A percentile compares a stretch with the other conserved stretches of the same genome.
These are phyloP conservation scores for Enteromius anoplus DNA, from an alignment of 2,797 vertebrate genomes.

Conservation along the genomic window DNA sequence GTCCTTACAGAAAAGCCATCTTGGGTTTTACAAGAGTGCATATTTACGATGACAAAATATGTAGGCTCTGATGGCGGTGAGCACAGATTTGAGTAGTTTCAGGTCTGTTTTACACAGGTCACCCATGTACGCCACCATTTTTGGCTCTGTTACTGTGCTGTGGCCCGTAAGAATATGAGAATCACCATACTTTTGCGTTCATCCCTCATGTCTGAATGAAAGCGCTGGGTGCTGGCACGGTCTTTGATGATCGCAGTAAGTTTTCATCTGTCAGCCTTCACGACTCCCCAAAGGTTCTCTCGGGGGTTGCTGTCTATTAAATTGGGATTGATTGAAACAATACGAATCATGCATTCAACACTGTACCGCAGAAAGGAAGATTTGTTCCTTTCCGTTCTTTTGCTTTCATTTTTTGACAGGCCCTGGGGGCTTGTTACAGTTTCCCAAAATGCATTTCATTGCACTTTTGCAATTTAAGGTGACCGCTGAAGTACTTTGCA, in stretches of 20 bases:
- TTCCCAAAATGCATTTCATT: slow-evolving; percentile 63
- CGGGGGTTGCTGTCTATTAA: slow-evolving; percentile 77
- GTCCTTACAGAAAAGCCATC: slow-evolving; percentile 10
- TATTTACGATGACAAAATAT: not conserved
- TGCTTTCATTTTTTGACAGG: slow-evolving; percentile 50
- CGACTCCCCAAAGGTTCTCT: slow-evolving; percentile 78
- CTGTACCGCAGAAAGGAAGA: slow-evolving; percentile 45
- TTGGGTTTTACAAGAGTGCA: not conserved
- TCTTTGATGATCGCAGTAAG: slow-evolving; percentile 76
- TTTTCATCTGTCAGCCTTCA: slow-evolving; percentile 81
- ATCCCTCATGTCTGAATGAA: slow-evolving; percentile 39
- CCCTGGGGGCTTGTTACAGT: slow-evolving; percentile 58
- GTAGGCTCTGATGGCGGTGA: not conserved
- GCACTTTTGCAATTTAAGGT: slow-evolving; percentile 67
- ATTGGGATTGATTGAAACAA: slow-evolving; percentile 82
- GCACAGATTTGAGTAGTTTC: not conserved
- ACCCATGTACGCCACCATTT: not conserved
- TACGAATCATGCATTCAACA: slow-evolving; percentile 69
- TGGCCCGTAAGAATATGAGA: slow-evolving; percentile 5
- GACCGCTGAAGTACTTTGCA: slow-evolving; percentile 66
- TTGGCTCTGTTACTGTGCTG: not conserved
- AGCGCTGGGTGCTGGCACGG: slow-evolving; percentile 53
- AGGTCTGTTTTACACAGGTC: slow-evolving; percentile 2
- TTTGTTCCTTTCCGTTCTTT: slow-evolving; percentile 39
- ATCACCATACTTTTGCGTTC: slow-evolving; percentile 7